phyloP scores from a whole-genome alignment of 2,888 invertebrate species.

The Nymphalis polychloros region DNA sequence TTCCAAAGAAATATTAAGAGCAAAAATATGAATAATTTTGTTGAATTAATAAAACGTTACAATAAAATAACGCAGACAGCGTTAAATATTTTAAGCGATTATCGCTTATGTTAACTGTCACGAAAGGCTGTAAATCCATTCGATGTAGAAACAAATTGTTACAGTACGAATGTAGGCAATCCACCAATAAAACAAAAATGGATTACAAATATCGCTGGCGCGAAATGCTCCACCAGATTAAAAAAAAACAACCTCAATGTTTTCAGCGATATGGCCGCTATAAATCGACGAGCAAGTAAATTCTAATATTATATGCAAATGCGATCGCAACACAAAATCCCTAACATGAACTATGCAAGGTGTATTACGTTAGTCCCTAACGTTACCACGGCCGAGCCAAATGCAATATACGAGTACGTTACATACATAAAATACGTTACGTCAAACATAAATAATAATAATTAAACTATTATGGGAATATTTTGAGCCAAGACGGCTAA shows the following conservation, averaged over 20 bases:
- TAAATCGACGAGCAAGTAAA: constrained; percentile 5
- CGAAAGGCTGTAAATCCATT: constrained; percentile 22
- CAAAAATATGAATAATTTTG: background rate
- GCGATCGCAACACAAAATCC: background rate
- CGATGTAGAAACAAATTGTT: constrained; percentile 31
- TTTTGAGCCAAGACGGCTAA: no score
- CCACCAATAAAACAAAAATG: constrained; percentile 33
- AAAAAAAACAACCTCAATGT: constrained; percentile 11
- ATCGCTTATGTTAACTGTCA: constrained; percentile 27
- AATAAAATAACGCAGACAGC: background rate
- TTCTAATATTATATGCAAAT: constrained; percentile 12
- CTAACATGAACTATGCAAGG: background rate
- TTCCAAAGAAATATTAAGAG: background rate
- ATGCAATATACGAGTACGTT: background rate
- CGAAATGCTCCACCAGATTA: constrained; percentile 26
- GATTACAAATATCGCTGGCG: constrained; percentile 34
- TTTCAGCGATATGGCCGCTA: background rate
- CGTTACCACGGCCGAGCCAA: background rate
- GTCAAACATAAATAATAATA: no score
- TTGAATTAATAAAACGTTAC: background rate
- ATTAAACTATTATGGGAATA: no score
- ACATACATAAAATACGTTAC: background rate
- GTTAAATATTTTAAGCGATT: constrained; percentile 20
- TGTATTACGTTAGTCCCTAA: background rate
- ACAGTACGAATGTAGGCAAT: constrained; percentile 30